Conservation (phyloP, 2,888 invertebrate genomes). For the Dendrolimus houi region DNA sequence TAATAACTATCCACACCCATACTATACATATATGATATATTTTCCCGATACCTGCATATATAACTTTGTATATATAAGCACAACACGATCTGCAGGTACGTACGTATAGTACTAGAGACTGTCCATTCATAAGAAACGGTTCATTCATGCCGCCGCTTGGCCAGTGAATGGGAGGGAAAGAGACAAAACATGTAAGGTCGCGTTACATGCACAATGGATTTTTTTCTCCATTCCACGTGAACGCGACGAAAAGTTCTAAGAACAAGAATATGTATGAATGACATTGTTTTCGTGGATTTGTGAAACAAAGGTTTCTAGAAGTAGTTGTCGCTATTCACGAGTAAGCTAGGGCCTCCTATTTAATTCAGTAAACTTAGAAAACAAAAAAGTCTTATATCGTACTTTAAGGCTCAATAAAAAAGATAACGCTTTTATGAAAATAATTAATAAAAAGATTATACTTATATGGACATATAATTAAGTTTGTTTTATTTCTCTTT, state of each 20-base stretch:
- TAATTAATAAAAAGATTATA: too few relatives aligned
- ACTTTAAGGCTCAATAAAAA: too few relatives aligned
- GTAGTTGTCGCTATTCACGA: too few relatives aligned
- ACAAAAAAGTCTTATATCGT: too few relatives aligned
- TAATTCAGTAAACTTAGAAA: too few relatives aligned
- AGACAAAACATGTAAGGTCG: conserved; percentile 57
- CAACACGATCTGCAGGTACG: conserved; percentile 40
- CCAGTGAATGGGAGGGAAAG: conserved; percentile 68
- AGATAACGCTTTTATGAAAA: too few relatives aligned
- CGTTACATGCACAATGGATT: conserved; percentile 62
- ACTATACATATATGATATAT: conserved; percentile 29
- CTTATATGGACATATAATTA: too few relatives aligned
- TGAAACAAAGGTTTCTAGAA: not conserved
- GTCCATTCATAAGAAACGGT: conserved; percentile 75
- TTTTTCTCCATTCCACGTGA: conserved; percentile 35
- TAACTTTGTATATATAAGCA: conserved; percentile 37
- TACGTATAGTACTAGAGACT: conserved; percentile 68
- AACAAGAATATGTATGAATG: conserved; percentile 41
- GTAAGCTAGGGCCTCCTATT: too few relatives aligned
- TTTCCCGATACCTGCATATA: conserved; percentile 29
- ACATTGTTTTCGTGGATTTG: conserved; percentile 31
- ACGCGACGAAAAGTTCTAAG: conserved; percentile 56
- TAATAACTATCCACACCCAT: conserved; percentile 11
- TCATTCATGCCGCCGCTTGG: conserved; percentile 66
- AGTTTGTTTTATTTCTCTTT: too few relatives aligned